Conservation (phyloP, 92 coral and sea anemone species). For the Parazoanthus swiftii region DNA sequence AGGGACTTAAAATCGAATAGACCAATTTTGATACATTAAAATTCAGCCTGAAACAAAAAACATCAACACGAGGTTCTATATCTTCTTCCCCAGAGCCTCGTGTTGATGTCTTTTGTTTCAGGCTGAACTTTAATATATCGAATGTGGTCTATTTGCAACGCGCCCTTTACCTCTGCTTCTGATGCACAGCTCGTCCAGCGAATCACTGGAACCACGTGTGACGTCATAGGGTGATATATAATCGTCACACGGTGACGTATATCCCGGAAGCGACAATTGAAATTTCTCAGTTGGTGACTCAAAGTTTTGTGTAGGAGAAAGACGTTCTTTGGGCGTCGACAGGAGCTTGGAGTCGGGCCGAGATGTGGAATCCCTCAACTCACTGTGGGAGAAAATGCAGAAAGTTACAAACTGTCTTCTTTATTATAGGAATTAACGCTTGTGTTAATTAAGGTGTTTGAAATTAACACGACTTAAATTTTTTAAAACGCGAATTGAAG, state of each 20-base stretch:
- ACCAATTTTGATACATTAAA: too few relatives aligned
- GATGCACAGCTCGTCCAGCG: conserved; percentile 71
- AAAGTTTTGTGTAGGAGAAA: conserved; percentile 33
- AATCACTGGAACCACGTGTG: conserved; percentile 56
- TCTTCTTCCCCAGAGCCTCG: too few relatives aligned
- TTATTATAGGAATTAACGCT: too few relatives aligned
- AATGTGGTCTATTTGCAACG: neutral
- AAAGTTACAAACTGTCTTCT: too few relatives aligned
- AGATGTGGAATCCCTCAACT: neutral
- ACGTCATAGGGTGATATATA: conserved; percentile 47
- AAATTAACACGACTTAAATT: too few relatives aligned
- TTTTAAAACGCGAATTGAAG: too few relatives aligned
- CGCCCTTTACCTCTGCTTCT: conserved; percentile 27
- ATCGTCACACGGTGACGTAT: conserved; percentile 49
- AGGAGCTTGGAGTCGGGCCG: conserved; percentile 14
- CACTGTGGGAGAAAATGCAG: neutral
- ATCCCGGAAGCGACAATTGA: conserved; percentile 57
- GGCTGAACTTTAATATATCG: too few relatives aligned
- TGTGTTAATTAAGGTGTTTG: too few relatives aligned
- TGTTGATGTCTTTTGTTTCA: too few relatives aligned
- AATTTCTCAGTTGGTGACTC: conserved; percentile 59
- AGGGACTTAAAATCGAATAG: too few relatives aligned
- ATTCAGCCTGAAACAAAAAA: too few relatives aligned
- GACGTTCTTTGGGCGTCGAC: neutral
- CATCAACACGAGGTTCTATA: too few relatives aligned